Conservation (phyloP, 2,888 invertebrate species). For the Alviniconcha strummeri region DNA sequence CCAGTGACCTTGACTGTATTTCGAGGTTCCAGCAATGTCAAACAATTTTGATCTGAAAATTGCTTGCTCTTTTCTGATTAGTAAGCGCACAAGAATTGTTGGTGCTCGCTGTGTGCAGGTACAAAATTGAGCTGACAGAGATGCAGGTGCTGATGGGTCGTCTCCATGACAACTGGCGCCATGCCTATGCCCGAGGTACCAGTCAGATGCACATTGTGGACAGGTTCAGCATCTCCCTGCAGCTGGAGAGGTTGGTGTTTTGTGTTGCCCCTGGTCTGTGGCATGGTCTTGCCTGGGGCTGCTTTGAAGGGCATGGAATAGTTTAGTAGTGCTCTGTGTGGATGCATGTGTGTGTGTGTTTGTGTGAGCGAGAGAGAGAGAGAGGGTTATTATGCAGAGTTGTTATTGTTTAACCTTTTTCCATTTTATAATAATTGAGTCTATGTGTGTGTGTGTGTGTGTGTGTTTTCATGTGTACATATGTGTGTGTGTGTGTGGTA, state of each 20-base stretch:
- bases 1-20: too few relatives aligned
- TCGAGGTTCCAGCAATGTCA: too few relatives aligned
- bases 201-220: constrained; percentile 91
- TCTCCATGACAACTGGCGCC: constrained; percentile 91
- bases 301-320: background rate
- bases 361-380: too few relatives aligned
- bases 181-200: constrained; percentile 88
- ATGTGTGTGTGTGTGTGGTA: background rate
- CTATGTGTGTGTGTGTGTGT: background rate
- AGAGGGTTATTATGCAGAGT: too few relatives aligned
- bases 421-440: too few relatives aligned
- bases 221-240: constrained; percentile 78
- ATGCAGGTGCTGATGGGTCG: constrained; percentile 90
- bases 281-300: too few relatives aligned
- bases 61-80: too few relatives aligned
- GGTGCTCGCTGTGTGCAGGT: constrained; percentile 62
- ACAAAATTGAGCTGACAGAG: constrained; percentile 84
- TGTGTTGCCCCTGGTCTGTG: too few relatives aligned
- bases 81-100: too few relatives aligned
- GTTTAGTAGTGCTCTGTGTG: background rate
- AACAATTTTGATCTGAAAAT: too few relatives aligned
- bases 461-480: background rate
- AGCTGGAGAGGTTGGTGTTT: constrained; percentile 67
- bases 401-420: too few relatives aligned
- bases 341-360: too few relatives aligned